These are phyloP conservation scores for Helogale parvula DNA, from an alignment of 2,113 vertebrate species.

Conservation along the genomic window DNA sequence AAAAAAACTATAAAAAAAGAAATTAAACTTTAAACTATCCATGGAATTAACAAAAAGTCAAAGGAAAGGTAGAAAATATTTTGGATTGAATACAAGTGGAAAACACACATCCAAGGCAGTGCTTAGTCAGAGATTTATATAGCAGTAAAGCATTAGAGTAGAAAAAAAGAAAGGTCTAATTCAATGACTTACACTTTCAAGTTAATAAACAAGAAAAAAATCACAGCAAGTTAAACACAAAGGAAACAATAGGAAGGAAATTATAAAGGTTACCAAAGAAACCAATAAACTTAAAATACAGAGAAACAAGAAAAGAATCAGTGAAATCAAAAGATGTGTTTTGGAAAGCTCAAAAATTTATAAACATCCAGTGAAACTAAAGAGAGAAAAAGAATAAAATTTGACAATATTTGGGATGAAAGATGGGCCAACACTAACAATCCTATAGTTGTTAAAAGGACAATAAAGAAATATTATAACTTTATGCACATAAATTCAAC, in stretches of 20 bases:
- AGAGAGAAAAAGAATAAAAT: not conserved
- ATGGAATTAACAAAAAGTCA: too few relatives aligned
- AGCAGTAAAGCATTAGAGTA: not conserved
- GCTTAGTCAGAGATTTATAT: not conserved
- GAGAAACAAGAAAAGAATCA: not conserved
- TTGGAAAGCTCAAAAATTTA: not conserved
- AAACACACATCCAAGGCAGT: not conserved
- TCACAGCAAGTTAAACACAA: not conserved
- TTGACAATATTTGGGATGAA: not conserved
- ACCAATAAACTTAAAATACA: not conserved
- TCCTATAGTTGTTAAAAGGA: not conserved
- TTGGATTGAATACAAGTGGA: not conserved
- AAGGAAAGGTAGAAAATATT: not conserved
- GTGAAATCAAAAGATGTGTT: not conserved
- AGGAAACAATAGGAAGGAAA: not conserved
- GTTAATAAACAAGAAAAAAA: not conserved
- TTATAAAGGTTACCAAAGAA: not conserved
- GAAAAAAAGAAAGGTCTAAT: not conserved
- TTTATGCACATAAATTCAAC: not conserved
- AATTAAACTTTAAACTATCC: not conserved
- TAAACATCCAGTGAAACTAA: not conserved
- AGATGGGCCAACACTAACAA: not conserved
- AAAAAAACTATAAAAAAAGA: too few relatives aligned
- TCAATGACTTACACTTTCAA: not conserved
- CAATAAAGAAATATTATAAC: not conserved